phyloP scores from a whole-genome alignment of 2,113 vertebrate species.

The Bettongia penicillata region DNA sequence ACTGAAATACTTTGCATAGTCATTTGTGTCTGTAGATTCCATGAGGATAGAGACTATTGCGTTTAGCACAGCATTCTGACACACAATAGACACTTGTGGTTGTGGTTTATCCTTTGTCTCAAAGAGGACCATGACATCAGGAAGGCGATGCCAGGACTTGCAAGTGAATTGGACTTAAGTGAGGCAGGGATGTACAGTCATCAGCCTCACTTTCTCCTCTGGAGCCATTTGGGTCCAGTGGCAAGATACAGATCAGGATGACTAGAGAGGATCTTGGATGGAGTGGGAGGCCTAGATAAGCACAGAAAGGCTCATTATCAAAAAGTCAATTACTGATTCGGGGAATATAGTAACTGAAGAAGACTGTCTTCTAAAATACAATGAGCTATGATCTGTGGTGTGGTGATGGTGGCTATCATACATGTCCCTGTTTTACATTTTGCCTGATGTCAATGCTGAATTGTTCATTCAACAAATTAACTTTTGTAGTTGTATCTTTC shows the following conservation, averaged over 20 bases:
- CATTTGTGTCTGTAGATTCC: not conserved
- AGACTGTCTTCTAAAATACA: not conserved
- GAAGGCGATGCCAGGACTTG: too few relatives aligned
- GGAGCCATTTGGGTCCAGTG: too few relatives aligned
- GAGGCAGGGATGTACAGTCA: too few relatives aligned
- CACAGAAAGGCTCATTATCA: not conserved
- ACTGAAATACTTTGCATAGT: not conserved
- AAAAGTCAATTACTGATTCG: not conserved
- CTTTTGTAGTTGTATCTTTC: not conserved
- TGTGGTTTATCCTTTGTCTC: too few relatives aligned
- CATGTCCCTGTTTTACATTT: not conserved
- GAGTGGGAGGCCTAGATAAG: not conserved
- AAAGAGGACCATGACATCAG: too few relatives aligned
- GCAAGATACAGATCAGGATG: too few relatives aligned
- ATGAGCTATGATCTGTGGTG: not conserved
- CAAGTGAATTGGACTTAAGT: too few relatives aligned
- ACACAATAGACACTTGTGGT: not conserved
- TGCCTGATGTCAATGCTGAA: not conserved
- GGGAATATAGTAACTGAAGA: not conserved
- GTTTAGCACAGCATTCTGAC: not conserved
- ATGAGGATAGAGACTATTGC: not conserved
- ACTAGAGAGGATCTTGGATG: too few relatives aligned
- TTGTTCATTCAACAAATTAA: not conserved
- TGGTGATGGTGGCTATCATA: too few relatives aligned
- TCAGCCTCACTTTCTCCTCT: too few relatives aligned